These are phyloP conservation scores for Sinotaia quadrata DNA, from an alignment of 2,888 invertebrate species.

Conservation along the genomic window DNA sequence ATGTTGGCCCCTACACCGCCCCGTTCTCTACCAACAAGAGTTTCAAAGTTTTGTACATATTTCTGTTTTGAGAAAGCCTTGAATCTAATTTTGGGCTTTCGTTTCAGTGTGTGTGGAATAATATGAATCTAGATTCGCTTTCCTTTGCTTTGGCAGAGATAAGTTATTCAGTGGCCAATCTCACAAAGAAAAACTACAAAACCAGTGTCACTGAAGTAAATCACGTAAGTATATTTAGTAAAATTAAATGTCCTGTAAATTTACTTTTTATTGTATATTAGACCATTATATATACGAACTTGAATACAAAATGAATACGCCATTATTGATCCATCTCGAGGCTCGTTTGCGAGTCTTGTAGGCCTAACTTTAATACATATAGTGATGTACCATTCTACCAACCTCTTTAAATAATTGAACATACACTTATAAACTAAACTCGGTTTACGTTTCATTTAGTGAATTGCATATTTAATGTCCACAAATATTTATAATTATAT, in stretches of 20 bases:
- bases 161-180: constrained; percentile 95
- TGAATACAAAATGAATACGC: not conserved
- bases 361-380: no score
- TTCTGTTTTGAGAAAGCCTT: constrained; percentile 63
- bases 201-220: constrained; percentile 89
- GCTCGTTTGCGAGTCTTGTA: no score
- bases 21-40: constrained; percentile 42
- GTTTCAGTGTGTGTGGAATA: constrained; percentile 79
- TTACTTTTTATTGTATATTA: no score
- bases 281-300: not conserved
- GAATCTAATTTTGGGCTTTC: constrained; percentile 88
- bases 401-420: no score
- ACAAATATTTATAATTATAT: no score
- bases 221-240: constrained; percentile 87
- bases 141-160: constrained; percentile 99
- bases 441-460: no score
- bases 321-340: not conserved
- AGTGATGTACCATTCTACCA: no score
- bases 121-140: constrained; percentile 89
- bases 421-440: no score
- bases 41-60: constrained; percentile 42
- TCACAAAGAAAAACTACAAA: constrained; percentile 96
- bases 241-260: no score
- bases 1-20: constrained; percentile 46
- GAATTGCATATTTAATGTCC: no score